Base-by-base conservation (phyloP, 2,113 vertebrate genomes). In the Sapayoa aenigma region DNA sequence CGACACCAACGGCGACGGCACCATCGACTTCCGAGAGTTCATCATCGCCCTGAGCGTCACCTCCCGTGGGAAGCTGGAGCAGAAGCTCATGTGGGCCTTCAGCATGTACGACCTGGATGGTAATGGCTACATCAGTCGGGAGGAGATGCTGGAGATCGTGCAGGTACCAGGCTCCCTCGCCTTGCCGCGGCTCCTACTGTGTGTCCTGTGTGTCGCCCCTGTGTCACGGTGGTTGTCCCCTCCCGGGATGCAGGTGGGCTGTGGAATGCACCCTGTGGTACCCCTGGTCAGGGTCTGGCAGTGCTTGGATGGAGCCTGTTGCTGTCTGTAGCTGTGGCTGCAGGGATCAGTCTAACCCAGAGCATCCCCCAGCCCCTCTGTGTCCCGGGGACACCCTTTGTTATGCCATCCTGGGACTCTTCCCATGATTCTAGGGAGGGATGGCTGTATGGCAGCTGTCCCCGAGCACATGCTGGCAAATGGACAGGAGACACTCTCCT, bases 1-100 rank as follows among this genome's bases (percentile, higher is more conserved):
- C 8, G 99, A 99, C 98, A 99, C 99, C 98, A 99, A 99, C 79
- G 98, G 97, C 2, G 99, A 99, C 0, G 99, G 99, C 72, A 99
- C 99, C 93, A 99, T 99, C 82, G 99, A 99, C 96, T 99, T 99
- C 98, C 98, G 99, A 97, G 99, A 99, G 98, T 99, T 99, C 98
- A 99, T 99, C 98, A 99, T 99, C 17, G 99, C 99, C 5, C 98
- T 99, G 94, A 99, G 99, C 10, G 99, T 99, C 94, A 99, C 99
- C 47, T 99, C 99, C 12, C 98, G 99, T 1, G 99, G 99, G 14
- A 99, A 99, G 93, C 98, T 99, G 98, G 99, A 99, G 98, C 99
- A 99, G 98, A 99, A 99, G 97, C 98, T 99, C 89, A 99, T 99
- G 97, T 99, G 99, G 99, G 99, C 99, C 62, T 99, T 99, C 98